A percentile compares a stretch with the other conserved stretches of the same genome.
These are phyloP conservation scores for Saccopteryx leptura DNA, from an alignment of 2,113 vertebrate species.

Conservation along the genomic window DNA sequence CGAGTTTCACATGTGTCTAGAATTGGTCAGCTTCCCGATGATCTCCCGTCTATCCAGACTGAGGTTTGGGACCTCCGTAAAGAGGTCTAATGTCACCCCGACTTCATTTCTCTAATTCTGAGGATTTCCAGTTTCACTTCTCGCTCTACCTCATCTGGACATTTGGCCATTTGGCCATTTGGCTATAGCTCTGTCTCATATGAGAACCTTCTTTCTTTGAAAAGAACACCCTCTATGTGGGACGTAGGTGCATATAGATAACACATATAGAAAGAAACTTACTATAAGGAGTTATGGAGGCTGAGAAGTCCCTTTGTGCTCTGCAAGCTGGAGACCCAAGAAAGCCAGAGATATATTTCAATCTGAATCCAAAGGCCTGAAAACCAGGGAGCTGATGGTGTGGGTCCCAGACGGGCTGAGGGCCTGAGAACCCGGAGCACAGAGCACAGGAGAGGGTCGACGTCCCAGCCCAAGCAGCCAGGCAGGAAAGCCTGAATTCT, in stretches of 20 bases:
- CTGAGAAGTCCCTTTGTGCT: not conserved
- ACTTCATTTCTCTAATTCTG: not conserved
- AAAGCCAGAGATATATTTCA: not conserved
- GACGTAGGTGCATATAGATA: not conserved
- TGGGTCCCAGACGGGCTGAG: not conserved
- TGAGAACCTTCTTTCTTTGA: not conserved
- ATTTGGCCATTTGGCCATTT: not conserved
- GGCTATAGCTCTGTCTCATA: not conserved
- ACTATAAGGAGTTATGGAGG: not conserved
- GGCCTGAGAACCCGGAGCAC: not conserved
- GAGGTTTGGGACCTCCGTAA: not conserved
- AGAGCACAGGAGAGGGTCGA: too few relatives aligned
- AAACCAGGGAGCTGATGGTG: not conserved
- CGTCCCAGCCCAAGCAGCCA: not conserved
- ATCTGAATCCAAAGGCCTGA: not conserved
- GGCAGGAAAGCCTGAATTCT: not conserved
- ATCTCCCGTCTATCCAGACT: not conserved
- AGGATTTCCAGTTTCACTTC: not conserved
- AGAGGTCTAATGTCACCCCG: not conserved
- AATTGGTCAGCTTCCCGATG: not conserved
- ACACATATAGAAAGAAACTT: not conserved
- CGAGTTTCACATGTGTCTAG: not conserved
- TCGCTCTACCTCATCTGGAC: not conserved
- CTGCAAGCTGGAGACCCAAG: not conserved
- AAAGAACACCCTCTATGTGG: not conserved